phyloP scores from a whole-genome alignment of 2,113 vertebrate genomes.

The Toxotes jaculatrix region DNA sequence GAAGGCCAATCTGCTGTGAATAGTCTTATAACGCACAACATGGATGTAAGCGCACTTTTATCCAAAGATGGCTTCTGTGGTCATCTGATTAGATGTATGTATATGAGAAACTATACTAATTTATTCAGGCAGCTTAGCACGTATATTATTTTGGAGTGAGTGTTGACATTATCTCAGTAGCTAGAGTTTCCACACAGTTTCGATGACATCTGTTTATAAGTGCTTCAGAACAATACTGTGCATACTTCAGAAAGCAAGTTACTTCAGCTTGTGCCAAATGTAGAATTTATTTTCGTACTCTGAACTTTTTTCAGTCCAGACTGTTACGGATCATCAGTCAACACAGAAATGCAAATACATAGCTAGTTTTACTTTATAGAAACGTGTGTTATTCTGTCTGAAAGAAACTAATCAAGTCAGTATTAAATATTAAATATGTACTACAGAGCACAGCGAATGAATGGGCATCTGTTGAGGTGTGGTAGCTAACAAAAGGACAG shows the following conservation, averaged over 20 bases:
- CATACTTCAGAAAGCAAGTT: conserved; percentile 22
- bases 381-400: conserved; percentile 3
- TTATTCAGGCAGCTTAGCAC: conserved; percentile 74
- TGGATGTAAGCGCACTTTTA: conserved; percentile 62
- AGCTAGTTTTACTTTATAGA: conserved; percentile 9
- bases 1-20: conserved; percentile 36
- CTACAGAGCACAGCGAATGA: conserved; percentile 5
- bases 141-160: conserved; percentile 32
- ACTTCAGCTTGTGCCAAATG: conserved; percentile 51
- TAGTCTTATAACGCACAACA: conserved; percentile 61
- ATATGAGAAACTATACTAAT: conserved; percentile 43
- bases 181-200: background rate
- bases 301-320: conserved; percentile 17
- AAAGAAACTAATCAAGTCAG: background rate
- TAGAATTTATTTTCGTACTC: conserved; percentile 61
- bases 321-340: conserved; percentile 15
- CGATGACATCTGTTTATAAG: background rate
- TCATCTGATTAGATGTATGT: conserved; percentile 50
- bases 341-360: conserved; percentile 5
- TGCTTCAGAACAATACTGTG: conserved; percentile 1
- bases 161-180: conserved; percentile 17
- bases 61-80: conserved; percentile 13
- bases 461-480: conserved; percentile 1
- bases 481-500: background rate
- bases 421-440: conserved; percentile 4